Evolutionary conservation across 2,113 vertebrate genomes (phyloP).

Genomic region (Dermatemys mawii): DNA sequence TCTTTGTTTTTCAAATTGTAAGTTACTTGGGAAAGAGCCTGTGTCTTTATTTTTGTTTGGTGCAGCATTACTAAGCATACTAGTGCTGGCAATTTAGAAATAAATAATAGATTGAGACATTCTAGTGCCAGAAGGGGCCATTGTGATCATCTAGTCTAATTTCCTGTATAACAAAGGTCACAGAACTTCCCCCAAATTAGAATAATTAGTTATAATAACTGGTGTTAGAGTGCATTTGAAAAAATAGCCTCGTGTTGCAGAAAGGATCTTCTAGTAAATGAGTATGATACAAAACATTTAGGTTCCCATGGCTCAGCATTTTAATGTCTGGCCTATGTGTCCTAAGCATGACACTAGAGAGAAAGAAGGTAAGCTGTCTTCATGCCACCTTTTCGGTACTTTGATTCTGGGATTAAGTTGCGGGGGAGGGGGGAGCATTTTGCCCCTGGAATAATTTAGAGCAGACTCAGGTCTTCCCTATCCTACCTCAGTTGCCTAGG

Average conservation of each 20-base stretch:
- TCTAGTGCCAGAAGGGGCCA: no score
- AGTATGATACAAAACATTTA: neutral
- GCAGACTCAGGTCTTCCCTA: no score
- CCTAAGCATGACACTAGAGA: neutral
- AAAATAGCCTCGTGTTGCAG: neutral
- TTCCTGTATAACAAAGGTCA: no score
- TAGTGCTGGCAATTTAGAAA: neutral
- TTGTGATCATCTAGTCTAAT: no score
- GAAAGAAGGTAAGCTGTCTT: neutral
- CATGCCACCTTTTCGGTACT: neutral
- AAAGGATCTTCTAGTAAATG: neutral
- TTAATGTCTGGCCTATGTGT: neutral
- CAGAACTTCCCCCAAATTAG: no score
- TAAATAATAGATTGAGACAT: neutral
- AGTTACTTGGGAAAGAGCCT: no score
- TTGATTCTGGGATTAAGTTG: accelerated
- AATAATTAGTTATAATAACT: neutral
- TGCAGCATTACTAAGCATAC: neutral
- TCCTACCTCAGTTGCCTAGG: neutral
- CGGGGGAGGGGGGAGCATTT: neutral
- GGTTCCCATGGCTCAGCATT: neutral
- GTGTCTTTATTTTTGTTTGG: neutral
- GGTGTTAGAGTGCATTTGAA: neutral
- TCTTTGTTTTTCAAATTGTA: neutral
- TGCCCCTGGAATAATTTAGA: neutral